Evolutionary conservation across 2,888 invertebrate genomes (phyloP).

Genomic region (Crepidodera aurea): DNA sequence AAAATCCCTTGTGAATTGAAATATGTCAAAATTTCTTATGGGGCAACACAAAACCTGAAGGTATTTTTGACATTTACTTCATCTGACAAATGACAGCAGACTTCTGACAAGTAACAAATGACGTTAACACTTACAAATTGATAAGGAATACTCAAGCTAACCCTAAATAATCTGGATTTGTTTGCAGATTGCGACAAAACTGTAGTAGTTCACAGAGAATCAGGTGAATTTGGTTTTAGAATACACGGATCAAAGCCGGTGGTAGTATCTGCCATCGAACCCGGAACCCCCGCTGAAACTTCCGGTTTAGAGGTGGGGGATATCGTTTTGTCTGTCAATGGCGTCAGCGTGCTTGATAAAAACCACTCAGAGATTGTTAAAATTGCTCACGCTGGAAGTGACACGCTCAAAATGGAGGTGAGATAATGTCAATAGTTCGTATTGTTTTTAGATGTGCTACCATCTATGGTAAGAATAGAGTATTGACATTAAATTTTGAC

Average conservation of each 20-base stretch:
- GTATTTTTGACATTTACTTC: no score
- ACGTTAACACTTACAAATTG: no score
- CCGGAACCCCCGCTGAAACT: slow-evolving; percentile 91
- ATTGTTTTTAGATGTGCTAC: no score
- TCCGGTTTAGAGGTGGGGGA: slow-evolving; percentile 94
- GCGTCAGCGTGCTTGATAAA: slow-evolving; percentile 87
- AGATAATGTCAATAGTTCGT: slow-evolving; percentile 30
- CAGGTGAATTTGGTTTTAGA: slow-evolving; percentile 93
- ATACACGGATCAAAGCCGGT: slow-evolving; percentile 96
- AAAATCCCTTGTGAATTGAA: no score
- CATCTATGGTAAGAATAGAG: no score
- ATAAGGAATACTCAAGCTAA: not conserved
- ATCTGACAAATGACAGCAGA: not conserved
- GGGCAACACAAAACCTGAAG: no score
- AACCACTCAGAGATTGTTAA: slow-evolving; percentile 93
- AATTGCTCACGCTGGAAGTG: slow-evolving; percentile 88
- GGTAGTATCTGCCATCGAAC: slow-evolving; percentile 95
- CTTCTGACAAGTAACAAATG: no score
- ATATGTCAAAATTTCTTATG: no score
- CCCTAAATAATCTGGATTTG: no score
- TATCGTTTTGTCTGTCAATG: slow-evolving; percentile 91
- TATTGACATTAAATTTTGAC: no score
- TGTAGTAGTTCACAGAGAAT: slow-evolving; percentile 81
- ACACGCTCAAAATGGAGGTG: slow-evolving; percentile 83
- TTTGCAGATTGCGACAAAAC: slow-evolving; percentile 82